Evolutionary conservation across 2,113 vertebrate species (phyloP).

Genomic region (Naja naja): DNA sequence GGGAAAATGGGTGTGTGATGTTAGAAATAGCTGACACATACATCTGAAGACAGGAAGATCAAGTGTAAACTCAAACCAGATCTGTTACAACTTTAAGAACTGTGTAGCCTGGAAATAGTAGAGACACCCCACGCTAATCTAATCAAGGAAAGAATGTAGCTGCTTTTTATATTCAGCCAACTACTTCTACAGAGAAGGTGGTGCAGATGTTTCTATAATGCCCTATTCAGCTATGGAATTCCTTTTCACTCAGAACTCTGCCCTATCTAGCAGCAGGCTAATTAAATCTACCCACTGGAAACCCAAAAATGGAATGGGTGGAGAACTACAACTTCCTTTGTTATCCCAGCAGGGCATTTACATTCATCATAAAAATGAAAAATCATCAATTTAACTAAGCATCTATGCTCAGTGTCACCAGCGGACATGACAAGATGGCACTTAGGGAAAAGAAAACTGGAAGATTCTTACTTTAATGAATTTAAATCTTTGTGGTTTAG

Average conservation of each 20-base stretch:
- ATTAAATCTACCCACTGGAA: constrained; percentile 24
- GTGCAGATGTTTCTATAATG: constrained; percentile 62
- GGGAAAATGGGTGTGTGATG: neutral
- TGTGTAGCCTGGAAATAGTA: constrained; percentile 59
- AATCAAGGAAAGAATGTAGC: constrained; percentile 67
- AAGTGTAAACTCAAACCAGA: constrained; percentile 28
- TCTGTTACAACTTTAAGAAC: constrained; percentile 52
- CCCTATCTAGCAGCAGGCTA: constrained; percentile 36
- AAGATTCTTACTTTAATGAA: neutral
- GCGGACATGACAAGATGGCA: rapidly evolving
- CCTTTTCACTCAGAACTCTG: constrained; percentile 34
- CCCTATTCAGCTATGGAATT: constrained; percentile 55
- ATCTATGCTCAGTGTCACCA: neutral
- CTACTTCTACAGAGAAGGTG: constrained; percentile 55
- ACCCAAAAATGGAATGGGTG: constrained; percentile 6
- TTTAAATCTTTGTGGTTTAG: neutral
- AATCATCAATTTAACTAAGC: neutral
- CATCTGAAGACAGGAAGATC: constrained; percentile 42
- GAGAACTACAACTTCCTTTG: neutral
- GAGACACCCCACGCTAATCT: constrained; percentile 58
- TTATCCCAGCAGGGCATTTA: neutral
- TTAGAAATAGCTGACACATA: neutral
- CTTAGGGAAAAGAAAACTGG: neutral
- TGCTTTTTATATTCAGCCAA: constrained; percentile 65
- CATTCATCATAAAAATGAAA: neutral